Evolutionary conservation across 53 echinoderm and acorn worm genomes (phyloP), one percentile per base, ranked within the genome.

Genomic region (Crossaster papposus): DNA sequence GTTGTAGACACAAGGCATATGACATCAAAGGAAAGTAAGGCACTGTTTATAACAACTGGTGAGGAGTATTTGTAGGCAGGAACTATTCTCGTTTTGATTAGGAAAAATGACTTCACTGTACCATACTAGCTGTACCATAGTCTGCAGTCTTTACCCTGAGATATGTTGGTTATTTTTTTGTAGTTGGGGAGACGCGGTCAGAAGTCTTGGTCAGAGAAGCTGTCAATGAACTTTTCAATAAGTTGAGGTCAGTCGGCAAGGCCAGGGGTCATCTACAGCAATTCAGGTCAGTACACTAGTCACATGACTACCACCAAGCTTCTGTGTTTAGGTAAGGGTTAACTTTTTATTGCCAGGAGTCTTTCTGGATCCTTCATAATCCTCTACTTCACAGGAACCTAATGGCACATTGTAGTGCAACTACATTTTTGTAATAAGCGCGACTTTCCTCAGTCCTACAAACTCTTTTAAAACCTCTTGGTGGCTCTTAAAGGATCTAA

Each of bases 181-280:
- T 2, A 95, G 95, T 85, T 53, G 91, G 93, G 37, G 90, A 95
- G 51, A 77, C 82, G n/a, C 85, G 22, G 34, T 90, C 73, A 1
- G 95, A 95, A 54, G 88, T 88, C 26, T 51, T 83, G 33, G 89
- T 79, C 12, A 87, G 91, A 32, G 88, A 83, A 2, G 91, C 79
- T 38, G 91, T 93, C 15, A 89, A 88, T 51, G 53, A 74, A 37
- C 82, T 95, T 3, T 88, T 92, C 28, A 34, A 81, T 23, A 93
- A 80, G 73, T 64, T 90, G 28, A 92, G 90, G 36, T 30, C 90
- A 9, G 72, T 95, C 2, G 88, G 90, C 37, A 91, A 79, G 79
- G 83, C 92, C 38, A 92, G 95, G 50, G 75, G 79, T 79, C 44
- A 83, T 31, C 93, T 95, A 2, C 92, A 93, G 70, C 88, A 91